A percentile compares a stretch with the other conserved stretches of the same genome.
These are phyloP conservation scores for Alligator mississippiensis DNA, from an alignment of 2,113 vertebrate genomes.

Conservation along the genomic window DNA sequence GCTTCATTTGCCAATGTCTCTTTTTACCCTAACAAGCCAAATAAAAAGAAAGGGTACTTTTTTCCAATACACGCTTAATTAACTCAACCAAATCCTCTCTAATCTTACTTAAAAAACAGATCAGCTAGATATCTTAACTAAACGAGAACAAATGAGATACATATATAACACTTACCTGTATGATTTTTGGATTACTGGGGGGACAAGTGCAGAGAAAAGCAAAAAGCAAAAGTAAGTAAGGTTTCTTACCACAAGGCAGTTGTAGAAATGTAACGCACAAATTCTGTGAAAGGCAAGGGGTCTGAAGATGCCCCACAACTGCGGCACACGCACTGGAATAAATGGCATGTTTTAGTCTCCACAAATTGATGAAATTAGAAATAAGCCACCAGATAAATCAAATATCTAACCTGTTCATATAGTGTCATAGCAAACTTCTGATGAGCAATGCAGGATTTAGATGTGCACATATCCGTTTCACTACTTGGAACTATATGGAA, in stretches of 20 bases:
- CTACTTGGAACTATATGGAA: slow-evolving; percentile 92
- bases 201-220: not conserved
- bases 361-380: not conserved
- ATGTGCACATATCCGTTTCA: slow-evolving; percentile 92
- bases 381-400: not conserved
- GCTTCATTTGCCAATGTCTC: not conserved
- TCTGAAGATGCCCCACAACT: slow-evolving; percentile 97
- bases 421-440: slow-evolving; percentile 98
- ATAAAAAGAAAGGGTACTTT: not conserved
- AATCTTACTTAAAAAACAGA: not conserved
- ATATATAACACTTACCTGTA: not conserved
- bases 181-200: not conserved
- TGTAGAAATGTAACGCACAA: slow-evolving; percentile 97
- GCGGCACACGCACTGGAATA: slow-evolving; percentile 90
- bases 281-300: slow-evolving; percentile 94
- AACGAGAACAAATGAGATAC: too few relatives aligned
- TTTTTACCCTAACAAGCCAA: not conserved
- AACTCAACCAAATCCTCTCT: not conserved
- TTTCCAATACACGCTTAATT: not conserved
- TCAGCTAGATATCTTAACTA: too few relatives aligned
- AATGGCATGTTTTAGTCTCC: not conserved
- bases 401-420: slow-evolving; percentile 92
- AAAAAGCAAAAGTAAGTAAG: not conserved
- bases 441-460: slow-evolving; percentile 96
- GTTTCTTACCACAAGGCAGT: slow-evolving; percentile 93